Conservation (phyloP, 1,140 invertebrate species). For the Zaprionus nigranus region DNA sequence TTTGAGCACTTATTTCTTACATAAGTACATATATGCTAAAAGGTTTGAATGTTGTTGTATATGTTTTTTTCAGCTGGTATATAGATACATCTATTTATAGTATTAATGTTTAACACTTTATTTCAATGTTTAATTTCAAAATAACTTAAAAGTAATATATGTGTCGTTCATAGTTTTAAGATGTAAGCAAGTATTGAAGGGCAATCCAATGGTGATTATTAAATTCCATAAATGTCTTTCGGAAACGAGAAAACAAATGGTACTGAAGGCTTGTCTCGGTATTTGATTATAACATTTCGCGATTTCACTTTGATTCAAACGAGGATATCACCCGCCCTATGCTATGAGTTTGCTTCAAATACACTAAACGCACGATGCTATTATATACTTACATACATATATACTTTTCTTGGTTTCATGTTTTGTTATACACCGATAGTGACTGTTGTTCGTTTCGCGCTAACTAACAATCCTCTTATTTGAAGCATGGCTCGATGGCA, state of each 20-base stretch:
- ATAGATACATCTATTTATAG: too few relatives aligned
- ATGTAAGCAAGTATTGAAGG: too few relatives aligned
- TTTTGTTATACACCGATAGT: too few relatives aligned
- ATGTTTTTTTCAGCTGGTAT: neutral
- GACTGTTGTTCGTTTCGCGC: neutral
- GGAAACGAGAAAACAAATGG: too few relatives aligned
- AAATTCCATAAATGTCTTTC: too few relatives aligned
- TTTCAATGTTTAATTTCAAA: too few relatives aligned
- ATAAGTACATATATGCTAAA: slow-evolving; percentile 62
- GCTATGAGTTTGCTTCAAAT: slow-evolving; percentile 70
- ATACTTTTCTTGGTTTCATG: slow-evolving; percentile 52
- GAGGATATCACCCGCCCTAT: slow-evolving; percentile 18
- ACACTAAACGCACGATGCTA: slow-evolving; percentile 38
- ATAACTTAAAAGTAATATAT: too few relatives aligned
- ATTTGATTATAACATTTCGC: slow-evolving; percentile 45
- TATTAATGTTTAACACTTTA: too few relatives aligned
- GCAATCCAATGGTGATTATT: too few relatives aligned
- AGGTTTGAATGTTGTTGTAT: slow-evolving; percentile 31
- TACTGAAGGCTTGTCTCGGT: neutral
- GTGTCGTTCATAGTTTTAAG: too few relatives aligned
- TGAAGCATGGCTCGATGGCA: slow-evolving; percentile 63
- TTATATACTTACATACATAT: slow-evolving; percentile 3
- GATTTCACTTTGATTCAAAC: slow-evolving; percentile 2
- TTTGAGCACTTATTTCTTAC: slow-evolving; percentile 53
- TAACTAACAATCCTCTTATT: slow-evolving; percentile 53